Evolutionary conservation across 2,797 vertebrate species (phyloP).

Genomic region (Ctenochaetus hawaiiensis): DNA sequence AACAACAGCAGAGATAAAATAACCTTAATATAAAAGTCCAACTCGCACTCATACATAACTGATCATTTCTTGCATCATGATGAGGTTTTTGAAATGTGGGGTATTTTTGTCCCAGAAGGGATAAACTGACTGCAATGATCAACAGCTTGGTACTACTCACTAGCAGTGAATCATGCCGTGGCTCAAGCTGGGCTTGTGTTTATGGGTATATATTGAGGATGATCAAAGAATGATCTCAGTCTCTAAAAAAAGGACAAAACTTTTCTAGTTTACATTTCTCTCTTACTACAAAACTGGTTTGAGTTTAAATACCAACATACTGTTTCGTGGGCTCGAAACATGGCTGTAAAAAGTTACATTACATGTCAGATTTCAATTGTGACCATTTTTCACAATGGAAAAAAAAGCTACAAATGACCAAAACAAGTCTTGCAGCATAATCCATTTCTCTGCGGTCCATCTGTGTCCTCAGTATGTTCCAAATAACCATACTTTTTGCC

Average conservation of each 20-base stretch:
- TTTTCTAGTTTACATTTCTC: constrained; percentile 17
- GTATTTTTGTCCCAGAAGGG: constrained; percentile 7
- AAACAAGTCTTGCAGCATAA: constrained; percentile 14
- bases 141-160: constrained; percentile 35
- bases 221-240: constrained; percentile 42
- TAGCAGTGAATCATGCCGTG: constrained; percentile 15
- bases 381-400: constrained; percentile 13
- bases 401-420: constrained; percentile 13
- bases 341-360: constrained; percentile 1
- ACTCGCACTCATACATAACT: constrained; percentile 13
- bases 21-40: constrained; percentile 23
- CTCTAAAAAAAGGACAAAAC: constrained; percentile 11
- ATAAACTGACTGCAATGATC: constrained; percentile 26
- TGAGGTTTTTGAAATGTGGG: constrained; percentile 30
- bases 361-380: constrained; percentile 26
- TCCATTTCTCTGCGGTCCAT: constrained; percentile 22
- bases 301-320: constrained; percentile 15
- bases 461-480: constrained; percentile 31
- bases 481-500: neutral
- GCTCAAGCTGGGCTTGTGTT: constrained; percentile 20
- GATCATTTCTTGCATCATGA: constrained; percentile 31
- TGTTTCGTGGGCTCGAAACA: constrained; percentile 5
- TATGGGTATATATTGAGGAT: constrained; percentile 38
- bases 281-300: constrained; percentile 32
- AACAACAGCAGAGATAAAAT: constrained; percentile 29